phyloP scores from a whole-genome alignment of 2,113 vertebrate genomes.

The Miniopterus natalensis region DNA sequence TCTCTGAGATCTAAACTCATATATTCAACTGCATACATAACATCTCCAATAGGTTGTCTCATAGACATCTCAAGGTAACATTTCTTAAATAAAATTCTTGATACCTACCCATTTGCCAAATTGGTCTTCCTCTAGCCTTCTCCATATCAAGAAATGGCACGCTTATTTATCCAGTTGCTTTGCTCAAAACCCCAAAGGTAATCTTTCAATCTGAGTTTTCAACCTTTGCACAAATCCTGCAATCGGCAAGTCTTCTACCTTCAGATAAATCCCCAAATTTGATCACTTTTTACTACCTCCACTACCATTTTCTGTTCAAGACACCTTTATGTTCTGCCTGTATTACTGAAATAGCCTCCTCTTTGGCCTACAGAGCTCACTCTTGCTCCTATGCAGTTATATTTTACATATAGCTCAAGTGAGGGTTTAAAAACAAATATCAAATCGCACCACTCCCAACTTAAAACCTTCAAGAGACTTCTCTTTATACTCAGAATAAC shows the following conservation, averaged over 20 bases:
- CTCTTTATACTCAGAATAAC: background rate
- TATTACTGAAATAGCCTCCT: background rate
- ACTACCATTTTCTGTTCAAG: background rate
- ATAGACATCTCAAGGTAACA: background rate
- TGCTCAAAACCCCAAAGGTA: slow-evolving; percentile 26
- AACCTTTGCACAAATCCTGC: background rate
- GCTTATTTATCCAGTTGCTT: background rate
- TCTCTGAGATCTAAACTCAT: background rate
- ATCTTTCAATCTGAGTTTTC: slow-evolving; percentile 1
- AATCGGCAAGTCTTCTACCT: background rate
- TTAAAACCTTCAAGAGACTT: background rate
- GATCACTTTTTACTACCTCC: background rate
- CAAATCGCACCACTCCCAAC: background rate
- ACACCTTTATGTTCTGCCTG: background rate
- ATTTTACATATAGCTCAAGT: background rate
- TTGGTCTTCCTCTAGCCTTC: background rate
- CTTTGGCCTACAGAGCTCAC: background rate
- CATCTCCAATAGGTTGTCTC: background rate
- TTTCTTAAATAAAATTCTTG: background rate
- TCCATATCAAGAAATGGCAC: background rate
- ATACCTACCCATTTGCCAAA: background rate
- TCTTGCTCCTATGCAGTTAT: background rate
- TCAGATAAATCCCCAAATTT: background rate
- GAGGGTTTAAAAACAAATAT: background rate
- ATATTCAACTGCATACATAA: background rate